These are phyloP conservation scores for Neodiprion virginianus DNA, from an alignment of 1,140 invertebrate species.

Conservation along the genomic window DNA sequence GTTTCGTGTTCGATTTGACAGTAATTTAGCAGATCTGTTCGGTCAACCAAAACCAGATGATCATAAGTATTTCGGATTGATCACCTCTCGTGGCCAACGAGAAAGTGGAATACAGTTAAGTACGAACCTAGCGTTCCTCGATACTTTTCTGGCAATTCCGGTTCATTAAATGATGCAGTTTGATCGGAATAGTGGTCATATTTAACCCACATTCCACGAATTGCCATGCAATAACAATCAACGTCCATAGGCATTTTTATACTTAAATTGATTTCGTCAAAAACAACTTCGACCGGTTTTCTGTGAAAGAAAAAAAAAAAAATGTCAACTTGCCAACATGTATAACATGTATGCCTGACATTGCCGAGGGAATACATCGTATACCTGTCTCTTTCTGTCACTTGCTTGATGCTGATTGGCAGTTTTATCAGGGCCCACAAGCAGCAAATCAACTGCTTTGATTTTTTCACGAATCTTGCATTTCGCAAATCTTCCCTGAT, in stretches of 20 bases:
- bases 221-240: constrained; percentile 62
- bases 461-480: constrained; percentile 56
- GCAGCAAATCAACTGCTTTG: constrained; percentile 58
- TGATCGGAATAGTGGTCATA: constrained; percentile 67
- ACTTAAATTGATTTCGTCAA: constrained; percentile 64
- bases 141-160: constrained; percentile 40
- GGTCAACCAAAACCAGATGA: constrained; percentile 6
- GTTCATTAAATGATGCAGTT: constrained; percentile 49
- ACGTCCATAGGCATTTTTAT: constrained; percentile 66
- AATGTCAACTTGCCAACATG: not conserved
- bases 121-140: constrained; percentile 39
- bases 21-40: constrained; percentile 40
- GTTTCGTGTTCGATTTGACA: constrained; percentile 34
- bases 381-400: constrained; percentile 47
- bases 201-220: constrained; percentile 67
- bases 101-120: not conserved
- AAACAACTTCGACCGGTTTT: constrained; percentile 63
- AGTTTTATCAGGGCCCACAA: constrained; percentile 62
- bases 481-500: constrained; percentile 59
- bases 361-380: not conserved
- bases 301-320: constrained; percentile 33
- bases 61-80: constrained; percentile 8
- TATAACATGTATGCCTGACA: not conserved
- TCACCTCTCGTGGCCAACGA: not conserved
- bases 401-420: constrained; percentile 51